Evolutionary conservation across 2,888 invertebrate genomes (phyloP), one percentile per base, ranked within the genome.

Genomic region (Strigamia maritima): DNA sequence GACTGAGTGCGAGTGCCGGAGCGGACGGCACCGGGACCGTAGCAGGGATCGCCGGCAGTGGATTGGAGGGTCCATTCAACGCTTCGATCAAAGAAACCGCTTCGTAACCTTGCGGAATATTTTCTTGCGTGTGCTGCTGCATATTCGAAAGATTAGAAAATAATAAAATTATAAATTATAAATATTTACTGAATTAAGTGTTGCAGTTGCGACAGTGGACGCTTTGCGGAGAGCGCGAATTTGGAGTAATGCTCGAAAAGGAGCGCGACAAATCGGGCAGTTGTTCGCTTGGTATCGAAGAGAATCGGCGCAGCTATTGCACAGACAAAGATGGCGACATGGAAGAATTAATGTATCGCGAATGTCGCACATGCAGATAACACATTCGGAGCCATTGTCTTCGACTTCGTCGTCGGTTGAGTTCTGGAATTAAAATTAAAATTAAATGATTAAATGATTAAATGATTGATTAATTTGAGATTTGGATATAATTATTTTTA

Each of bases 191-290:
- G 79, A 14, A 40, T 40, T 79, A n/a, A 54, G 76, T 22, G 76
- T n/a, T 12, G 14, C 75, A 14, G 79, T 78, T 1, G 78, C 4
- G 10, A 60, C 28, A 0, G 76, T 79, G 7, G 88, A 86, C 75
- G 90, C 90, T 85, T 93, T 93, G 86, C 96, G 94, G 83, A 98
- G 90, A 28, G 98, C 97, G 81, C 96, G 90, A 78, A 99, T 94
- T 88, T 98, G 98, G 80, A 99, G 88, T 77, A 99, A 89, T 0
- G 99, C 99, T 81, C 98, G 89, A 87, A 99, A 99, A 12, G 98
- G 98, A n/a, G 98, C 95, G 81, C 99, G 90, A 86, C 99, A 99
- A 83, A 99, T 99, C 8, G 99, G 99, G 84, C 99, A 99, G 87
- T 97, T 98, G 88, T 96, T 98, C 31, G 98, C 96, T 90, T 96